These are phyloP conservation scores for Pseudobourletiella spinata DNA, from an alignment of 1,140 invertebrate species.

Conservation along the genomic window DNA sequence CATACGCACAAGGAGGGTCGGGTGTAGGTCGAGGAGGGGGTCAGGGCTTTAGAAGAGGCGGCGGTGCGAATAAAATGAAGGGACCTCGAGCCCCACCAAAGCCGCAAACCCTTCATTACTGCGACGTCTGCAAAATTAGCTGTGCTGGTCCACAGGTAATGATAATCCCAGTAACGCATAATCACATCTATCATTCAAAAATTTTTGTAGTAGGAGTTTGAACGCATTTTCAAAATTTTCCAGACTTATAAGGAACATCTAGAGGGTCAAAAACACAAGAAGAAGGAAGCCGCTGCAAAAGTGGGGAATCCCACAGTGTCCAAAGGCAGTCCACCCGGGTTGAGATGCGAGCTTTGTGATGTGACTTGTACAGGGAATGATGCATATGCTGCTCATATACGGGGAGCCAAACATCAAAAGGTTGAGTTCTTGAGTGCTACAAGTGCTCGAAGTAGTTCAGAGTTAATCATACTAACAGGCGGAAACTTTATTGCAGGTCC, in stretches of 20 bases:
- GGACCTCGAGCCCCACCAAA: constrained; percentile 55
- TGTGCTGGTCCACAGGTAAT: constrained; percentile 78
- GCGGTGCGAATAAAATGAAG: constrained; percentile 57
- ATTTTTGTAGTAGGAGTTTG: too few species aligned
- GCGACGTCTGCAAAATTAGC: constrained; percentile 95
- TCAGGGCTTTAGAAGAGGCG: constrained; percentile 35
- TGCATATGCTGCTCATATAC: constrained; percentile 94
- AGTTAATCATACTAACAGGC: too few species aligned
- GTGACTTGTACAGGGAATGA: constrained; percentile 96
- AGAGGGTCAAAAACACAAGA: constrained; percentile 97
- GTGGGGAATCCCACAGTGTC: constrained; percentile 51
- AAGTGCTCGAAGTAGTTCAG: neutral
- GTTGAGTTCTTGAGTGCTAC: constrained; percentile 39
- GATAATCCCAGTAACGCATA: too few species aligned
- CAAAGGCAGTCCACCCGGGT: constrained; percentile 47
- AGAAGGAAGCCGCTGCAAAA: constrained; percentile 88
- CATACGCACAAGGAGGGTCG: constrained; percentile 62
- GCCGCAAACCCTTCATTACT: constrained; percentile 85
- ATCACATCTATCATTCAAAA: too few species aligned
- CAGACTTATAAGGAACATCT: constrained; percentile 94
- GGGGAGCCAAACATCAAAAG: constrained; percentile 96
- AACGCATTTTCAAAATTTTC: too few species aligned
- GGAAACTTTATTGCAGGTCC: constrained; percentile 59
- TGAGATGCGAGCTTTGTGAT: constrained; percentile 87
- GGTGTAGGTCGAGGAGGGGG: constrained; percentile 19